Percentiles rank a stretch among this genome's conserved stretches.
phyloP scores from a whole-genome alignment of 2,797 vertebrate species.

The Furcifer pardalis region DNA sequence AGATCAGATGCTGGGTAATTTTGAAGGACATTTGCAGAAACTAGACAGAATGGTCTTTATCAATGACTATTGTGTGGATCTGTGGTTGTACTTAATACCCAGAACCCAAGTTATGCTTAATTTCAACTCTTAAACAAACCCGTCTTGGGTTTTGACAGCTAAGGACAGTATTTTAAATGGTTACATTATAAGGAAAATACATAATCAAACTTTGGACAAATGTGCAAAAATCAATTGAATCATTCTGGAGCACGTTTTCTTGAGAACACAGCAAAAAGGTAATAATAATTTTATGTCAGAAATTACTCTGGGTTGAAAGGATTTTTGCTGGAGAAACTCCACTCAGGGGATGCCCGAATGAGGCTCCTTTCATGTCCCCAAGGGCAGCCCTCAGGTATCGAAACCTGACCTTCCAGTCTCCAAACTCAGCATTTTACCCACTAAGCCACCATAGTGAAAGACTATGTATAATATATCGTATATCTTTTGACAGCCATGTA shows the following conservation, averaged over 20 bases:
- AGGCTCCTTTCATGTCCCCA: no score
- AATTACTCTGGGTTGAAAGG: no score
- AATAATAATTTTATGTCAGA: no score
- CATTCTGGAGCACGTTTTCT: no score
- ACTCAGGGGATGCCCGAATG: no score
- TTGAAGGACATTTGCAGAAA: not conserved
- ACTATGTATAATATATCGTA: not conserved
- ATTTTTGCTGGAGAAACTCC: no score
- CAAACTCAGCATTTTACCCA: no score
- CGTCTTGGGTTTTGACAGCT: not conserved
- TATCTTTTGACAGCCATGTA: not conserved
- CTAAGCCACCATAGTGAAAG: not conserved
- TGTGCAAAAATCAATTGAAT: no score
- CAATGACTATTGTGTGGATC: conserved; percentile 3
- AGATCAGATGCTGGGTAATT: conserved; percentile 29
- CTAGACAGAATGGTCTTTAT: not conserved
- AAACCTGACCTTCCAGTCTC: no score
- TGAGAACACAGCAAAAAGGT: no score
- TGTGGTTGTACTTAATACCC: not conserved
- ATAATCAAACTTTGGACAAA: not conserved
- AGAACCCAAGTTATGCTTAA: conserved; percentile 17
- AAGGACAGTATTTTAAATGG: not conserved
- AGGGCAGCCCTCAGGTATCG: no score
- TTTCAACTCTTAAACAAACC: conserved; percentile 26
- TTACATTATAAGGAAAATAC: not conserved